Percentiles rank a stretch among this genome's conserved stretches.
These are phyloP conservation scores for Notiomystis cincta DNA, from an alignment of 2,113 vertebrate species.

Conservation along the genomic window DNA sequence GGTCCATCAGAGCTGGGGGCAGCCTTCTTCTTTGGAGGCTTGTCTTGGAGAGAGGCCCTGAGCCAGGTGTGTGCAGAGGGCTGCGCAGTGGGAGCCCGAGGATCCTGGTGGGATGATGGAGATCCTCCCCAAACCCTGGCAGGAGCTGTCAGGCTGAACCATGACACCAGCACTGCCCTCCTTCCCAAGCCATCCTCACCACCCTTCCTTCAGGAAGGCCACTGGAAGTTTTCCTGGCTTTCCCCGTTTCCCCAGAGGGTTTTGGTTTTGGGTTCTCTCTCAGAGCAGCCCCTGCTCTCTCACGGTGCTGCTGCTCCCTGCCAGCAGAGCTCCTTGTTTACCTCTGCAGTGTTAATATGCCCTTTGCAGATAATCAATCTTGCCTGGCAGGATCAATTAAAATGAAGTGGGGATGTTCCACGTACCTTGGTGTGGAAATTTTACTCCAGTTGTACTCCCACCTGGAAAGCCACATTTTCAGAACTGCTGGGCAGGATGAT, in stretches of 20 bases:
- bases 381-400: constrained; percentile 49
- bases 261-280: not conserved
- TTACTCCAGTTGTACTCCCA: not conserved
- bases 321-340: constrained; percentile 31
- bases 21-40: not conserved
- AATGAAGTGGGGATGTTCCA: constrained; percentile 3
- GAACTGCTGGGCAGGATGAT: not conserved
- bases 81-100: not conserved
- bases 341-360: not conserved
- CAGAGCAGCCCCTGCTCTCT: not conserved
- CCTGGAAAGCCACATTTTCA: not conserved
- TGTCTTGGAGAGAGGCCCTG: rapidly evolving
- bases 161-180: rapidly evolving
- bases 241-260: not conserved
- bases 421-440: not conserved
- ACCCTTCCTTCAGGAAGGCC: not conserved
- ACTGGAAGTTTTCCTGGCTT: not conserved
- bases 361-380: constrained; percentile 41
- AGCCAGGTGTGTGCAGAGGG: rapidly evolving
- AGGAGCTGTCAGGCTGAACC: not conserved
- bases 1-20: not conserved
- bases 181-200: not conserved
- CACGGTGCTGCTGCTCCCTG: not conserved
- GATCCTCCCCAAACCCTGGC: not conserved
- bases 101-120: rapidly evolving